Conservation (phyloP, 2,888 invertebrate species). For the Protonemura montana region DNA sequence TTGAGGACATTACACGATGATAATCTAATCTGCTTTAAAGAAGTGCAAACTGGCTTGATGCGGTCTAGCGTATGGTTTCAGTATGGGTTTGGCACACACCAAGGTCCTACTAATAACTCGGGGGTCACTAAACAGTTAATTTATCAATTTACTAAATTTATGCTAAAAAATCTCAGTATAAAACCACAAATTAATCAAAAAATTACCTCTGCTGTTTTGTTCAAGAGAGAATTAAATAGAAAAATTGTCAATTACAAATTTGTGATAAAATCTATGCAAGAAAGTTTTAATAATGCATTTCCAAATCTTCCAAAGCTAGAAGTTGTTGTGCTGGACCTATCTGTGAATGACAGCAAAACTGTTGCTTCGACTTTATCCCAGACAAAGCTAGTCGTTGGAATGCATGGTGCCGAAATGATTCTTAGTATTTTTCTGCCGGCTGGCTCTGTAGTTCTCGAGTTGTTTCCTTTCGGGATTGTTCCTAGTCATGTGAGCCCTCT, state of each 20-base stretch:
- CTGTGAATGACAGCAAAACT: slow-evolving; percentile 48
- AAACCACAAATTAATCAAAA: slow-evolving; percentile 17
- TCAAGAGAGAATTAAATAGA: slow-evolving; percentile 57
- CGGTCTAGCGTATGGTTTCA: slow-evolving; percentile 60
- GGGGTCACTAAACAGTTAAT: slow-evolving; percentile 52
- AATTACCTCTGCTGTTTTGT: slow-evolving; percentile 47
- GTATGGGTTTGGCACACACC: slow-evolving; percentile 60
- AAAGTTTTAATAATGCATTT: slow-evolving; percentile 42
- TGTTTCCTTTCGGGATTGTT: slow-evolving; percentile 62
- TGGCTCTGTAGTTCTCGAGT: slow-evolving; percentile 58
- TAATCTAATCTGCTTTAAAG: slow-evolving; percentile 57
- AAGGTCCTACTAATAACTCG: slow-evolving; percentile 56
- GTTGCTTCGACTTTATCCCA: slow-evolving; percentile 48
- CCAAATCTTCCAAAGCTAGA: slow-evolving; percentile 32
- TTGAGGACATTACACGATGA: slow-evolving; percentile 48
- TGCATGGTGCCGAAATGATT: slow-evolving; percentile 59
- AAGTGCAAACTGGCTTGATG: slow-evolving; percentile 57
- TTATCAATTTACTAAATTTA: slow-evolving; percentile 52
- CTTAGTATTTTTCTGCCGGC: slow-evolving; percentile 58
- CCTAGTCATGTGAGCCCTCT: slow-evolving; percentile 60
- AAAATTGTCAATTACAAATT: slow-evolving; percentile 60
- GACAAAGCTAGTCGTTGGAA: slow-evolving; percentile 52
- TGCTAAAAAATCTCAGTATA: slow-evolving; percentile 50
- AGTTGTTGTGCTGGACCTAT: slow-evolving; percentile 48
- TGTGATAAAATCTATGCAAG: slow-evolving; percentile 54